Percentiles rank a stretch among this genome's conserved stretches.
Conservation (phyloP, 1,140 invertebrate species). For the Onthophagus taurus region DNA sequence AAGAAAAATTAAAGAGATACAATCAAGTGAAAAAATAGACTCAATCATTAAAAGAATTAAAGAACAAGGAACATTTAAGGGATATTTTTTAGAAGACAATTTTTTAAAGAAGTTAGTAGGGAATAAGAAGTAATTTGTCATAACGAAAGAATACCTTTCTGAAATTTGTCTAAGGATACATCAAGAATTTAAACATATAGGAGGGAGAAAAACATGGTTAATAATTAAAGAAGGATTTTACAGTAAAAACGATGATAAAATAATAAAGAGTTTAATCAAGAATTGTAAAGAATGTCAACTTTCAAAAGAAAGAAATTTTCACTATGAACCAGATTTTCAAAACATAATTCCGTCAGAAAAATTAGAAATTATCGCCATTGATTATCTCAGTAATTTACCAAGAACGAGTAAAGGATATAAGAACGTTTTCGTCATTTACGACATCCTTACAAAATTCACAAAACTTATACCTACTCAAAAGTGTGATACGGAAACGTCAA, state of each 20-base stretch:
- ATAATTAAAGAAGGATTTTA: no score
- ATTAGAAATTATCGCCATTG: constrained; percentile 1
- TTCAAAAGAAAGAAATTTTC: no score
- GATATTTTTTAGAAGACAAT: background rate
- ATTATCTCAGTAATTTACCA: background rate
- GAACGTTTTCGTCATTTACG: background rate
- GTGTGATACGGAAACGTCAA: background rate
- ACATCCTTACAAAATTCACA: background rate
- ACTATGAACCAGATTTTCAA: background rate
- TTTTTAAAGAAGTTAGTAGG: background rate
- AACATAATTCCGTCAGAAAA: background rate
- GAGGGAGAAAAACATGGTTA: background rate
- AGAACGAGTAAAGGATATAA: background rate
- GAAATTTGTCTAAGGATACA: background rate
- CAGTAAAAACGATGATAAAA: background rate
- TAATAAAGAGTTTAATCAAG: background rate
- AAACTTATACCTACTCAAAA: background rate
- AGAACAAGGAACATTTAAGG: background rate
- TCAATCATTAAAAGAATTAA: background rate
- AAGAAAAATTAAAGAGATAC: background rate
- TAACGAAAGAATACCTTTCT: background rate
- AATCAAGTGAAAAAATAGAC: background rate
- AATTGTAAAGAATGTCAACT: background rate
- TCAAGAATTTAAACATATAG: no score
- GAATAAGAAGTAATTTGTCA: background rate